Conservation (phyloP, 1,140 invertebrate genomes). For the Neodiprion pinetum region DNA sequence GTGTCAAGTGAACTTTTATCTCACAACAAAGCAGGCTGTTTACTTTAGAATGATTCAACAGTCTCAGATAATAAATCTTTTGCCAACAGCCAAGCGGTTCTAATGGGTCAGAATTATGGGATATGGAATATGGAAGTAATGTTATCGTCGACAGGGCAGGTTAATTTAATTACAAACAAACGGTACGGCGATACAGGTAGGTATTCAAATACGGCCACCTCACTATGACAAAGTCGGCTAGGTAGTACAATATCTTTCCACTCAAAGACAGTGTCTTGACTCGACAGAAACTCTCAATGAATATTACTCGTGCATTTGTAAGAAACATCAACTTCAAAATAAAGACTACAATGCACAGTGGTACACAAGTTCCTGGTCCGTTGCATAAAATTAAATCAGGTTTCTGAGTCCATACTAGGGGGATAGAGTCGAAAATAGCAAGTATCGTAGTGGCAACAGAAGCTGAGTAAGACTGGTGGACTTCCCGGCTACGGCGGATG, state of each 20-base stretch:
- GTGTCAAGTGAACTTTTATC: not conserved
- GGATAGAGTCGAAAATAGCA: conserved; percentile 73
- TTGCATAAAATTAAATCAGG: conserved; percentile 89
- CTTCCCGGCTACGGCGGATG: conserved; percentile 86
- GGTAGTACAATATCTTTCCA: conserved; percentile 83
- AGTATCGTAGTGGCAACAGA: conserved; percentile 80
- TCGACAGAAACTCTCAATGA: conserved; percentile 94
- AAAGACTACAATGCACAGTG: conserved; percentile 78
- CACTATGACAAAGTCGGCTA: conserved; percentile 88
- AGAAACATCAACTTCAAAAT: conserved; percentile 72
- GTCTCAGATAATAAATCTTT: not conserved
- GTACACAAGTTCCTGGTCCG: conserved; percentile 95
- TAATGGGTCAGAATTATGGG: not conserved
- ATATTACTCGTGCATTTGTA: conserved; percentile 79
- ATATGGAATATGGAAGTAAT: not conserved
- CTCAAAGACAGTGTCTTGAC: conserved; percentile 88
- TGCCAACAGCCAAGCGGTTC: not conserved
- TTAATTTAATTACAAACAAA: conserved; percentile 35
- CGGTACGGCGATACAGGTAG: conserved; percentile 40
- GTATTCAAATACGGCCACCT: conserved; percentile 77
- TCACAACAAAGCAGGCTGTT: not conserved
- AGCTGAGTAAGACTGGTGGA: conserved; percentile 85
- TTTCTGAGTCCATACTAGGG: conserved; percentile 71
- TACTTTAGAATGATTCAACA: not conserved
- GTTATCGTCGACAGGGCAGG: not conserved